Base-by-base conservation (phyloP, 1,140 invertebrate genomes). In the Druon quercuslanigerum region DNA sequence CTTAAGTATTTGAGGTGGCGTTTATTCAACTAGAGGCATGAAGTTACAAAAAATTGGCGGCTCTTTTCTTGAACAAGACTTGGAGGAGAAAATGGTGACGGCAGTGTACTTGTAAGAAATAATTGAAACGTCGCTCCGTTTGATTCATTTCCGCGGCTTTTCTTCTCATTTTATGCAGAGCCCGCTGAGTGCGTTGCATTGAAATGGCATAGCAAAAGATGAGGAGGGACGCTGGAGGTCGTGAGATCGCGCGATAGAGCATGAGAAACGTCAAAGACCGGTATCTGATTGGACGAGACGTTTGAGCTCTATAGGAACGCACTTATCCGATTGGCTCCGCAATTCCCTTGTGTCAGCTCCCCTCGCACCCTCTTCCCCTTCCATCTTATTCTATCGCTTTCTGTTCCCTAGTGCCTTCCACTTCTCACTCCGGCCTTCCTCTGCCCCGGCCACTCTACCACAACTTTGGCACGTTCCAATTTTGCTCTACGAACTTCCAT, bases 241-340 rank as follows among this genome's bases (percentile, higher is more conserved):
- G 76, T 75, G 46, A 90, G 88, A 90, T 90, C 81, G 81, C 81
- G 81, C 85, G 89, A 91, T 90, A 89, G 84, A 83, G 83, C 89
- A 90, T 91, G 89, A 91, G 87, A 89, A 87, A 90, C 86, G 89
- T 90, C 89, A 91, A 90, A 90, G 86, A 82, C 66, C 82, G 77
- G 82, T 91, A 91, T 91, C 90, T 90, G 90, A 91, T 91, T 90
- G 90, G 89, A 88, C 86, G 81, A 78, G 83, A 87, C 82, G 81
- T 82, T 72, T 80, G 73, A 82, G 82, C 78, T 87, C 83, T 87
- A 88, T 86, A 88, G 86, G 87, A 90, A 90, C 88, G 88, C 86
- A 90, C 87, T 91, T 91, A 91, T 90, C 89, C 88, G 90, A 91
- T 91, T 91, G 90, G 90, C 89, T 86, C 77, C 75, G 85, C 87